Conservation (phyloP, 2,797 vertebrate species). For the Eremophila alpestris region DNA sequence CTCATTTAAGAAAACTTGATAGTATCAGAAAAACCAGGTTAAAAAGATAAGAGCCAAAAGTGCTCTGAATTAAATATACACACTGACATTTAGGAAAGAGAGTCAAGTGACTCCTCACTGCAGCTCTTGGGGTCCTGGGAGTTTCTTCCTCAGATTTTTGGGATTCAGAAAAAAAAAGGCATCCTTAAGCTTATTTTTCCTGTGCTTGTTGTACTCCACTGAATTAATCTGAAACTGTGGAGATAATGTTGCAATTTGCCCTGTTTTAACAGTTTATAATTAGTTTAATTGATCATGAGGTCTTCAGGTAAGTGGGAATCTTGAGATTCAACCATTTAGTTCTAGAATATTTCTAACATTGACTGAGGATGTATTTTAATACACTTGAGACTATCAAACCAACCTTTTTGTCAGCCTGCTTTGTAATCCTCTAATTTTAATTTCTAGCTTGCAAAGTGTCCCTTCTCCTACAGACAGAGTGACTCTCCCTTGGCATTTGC, state of each 20-base stretch:
- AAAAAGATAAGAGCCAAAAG: not conserved
- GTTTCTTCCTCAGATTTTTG: not conserved
- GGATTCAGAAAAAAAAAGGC: not conserved
- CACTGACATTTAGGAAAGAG: not conserved
- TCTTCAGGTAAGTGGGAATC: not conserved
- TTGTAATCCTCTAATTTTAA: not conserved
- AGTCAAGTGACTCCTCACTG: not conserved
- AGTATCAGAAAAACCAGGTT: not conserved
- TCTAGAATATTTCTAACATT: not conserved
- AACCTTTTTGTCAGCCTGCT: not conserved
- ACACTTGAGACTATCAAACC: not conserved
- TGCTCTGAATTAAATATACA: not conserved
- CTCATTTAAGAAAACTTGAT: not conserved
- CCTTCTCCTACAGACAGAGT: not conserved
- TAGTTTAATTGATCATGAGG: not conserved
- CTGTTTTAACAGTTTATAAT: not conserved
- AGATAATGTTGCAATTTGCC: not conserved
- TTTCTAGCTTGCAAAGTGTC: not conserved
- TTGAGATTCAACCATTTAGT: not conserved
- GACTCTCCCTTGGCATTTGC: not conserved
- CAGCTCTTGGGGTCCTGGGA: not conserved
- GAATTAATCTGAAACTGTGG: not conserved
- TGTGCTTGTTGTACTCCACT: not conserved
- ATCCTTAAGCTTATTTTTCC: not conserved
- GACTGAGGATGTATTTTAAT: not conserved